A percentile compares a stretch with the other conserved stretches of the same genome.
Evolutionary conservation across 2,888 invertebrate genomes (phyloP).

Genomic region (Colletes collaris): DNA sequence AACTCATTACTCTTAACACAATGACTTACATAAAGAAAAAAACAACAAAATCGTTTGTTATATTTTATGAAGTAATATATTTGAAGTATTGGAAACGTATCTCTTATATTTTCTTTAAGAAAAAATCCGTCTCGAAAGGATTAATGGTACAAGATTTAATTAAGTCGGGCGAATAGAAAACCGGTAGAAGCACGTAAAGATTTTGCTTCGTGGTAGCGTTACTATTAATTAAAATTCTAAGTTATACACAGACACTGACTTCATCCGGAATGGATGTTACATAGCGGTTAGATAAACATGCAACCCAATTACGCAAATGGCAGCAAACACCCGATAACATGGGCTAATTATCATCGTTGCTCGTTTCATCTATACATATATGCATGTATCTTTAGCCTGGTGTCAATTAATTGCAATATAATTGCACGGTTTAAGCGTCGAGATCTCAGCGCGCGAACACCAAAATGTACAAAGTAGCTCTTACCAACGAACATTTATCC

Average conservation of each 20-base stretch:
- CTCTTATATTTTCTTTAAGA: too few species aligned
- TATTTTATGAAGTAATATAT: too few species aligned
- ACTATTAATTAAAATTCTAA: slow-evolving; percentile 16
- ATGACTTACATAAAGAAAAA: too few species aligned
- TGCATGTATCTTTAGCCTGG: neutral
- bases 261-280: slow-evolving; percentile 42
- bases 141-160: too few species aligned
- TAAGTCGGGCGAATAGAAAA: neutral
- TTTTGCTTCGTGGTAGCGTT: slow-evolving; percentile 7
- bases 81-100: too few species aligned
- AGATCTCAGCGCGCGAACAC: neutral
- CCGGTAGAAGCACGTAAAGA: neutral
- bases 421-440: too few species aligned
- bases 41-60: too few species aligned
- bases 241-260: slow-evolving; percentile 1
- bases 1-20: too few species aligned
- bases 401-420: neutral
- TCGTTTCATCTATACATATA: neutral
- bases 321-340: slow-evolving; percentile 24
- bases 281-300: slow-evolving; percentile 7
- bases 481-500: too few species aligned
- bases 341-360: slow-evolving; percentile 27
- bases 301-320: slow-evolving; percentile 25
- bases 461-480: too few species aligned
- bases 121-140: too few species aligned